Evolutionary conservation across 1,140 invertebrate species (phyloP).

Genomic region (Yoshiicerus persimilis): DNA sequence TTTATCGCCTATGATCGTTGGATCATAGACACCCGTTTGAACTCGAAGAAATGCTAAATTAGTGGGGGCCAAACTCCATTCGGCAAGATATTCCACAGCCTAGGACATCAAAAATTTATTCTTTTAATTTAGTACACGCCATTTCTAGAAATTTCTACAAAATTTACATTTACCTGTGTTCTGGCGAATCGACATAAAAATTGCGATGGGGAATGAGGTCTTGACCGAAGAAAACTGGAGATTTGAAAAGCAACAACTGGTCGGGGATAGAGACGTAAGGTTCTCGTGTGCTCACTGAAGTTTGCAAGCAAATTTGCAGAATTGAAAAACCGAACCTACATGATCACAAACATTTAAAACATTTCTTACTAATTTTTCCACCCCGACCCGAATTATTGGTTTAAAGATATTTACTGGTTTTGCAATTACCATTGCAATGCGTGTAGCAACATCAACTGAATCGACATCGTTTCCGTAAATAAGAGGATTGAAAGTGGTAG

Average conservation of each 20-base stretch:
- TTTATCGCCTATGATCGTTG: slow-evolving; percentile 94
- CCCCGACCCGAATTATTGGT: too few species aligned
- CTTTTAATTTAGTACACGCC: background rate
- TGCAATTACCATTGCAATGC: slow-evolving; percentile 92
- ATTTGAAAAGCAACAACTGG: slow-evolving; percentile 99
- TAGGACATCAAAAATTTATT: slow-evolving; percentile 52
- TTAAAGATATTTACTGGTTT: too few species aligned
- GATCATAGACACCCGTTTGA: slow-evolving; percentile 94
- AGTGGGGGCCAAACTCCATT: slow-evolving; percentile 94
- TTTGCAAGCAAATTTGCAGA: slow-evolving; percentile 95
- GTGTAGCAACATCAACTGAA: slow-evolving; percentile 96
- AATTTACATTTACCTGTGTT: slow-evolving; percentile 67
- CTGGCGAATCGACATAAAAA: slow-evolving; percentile 90
- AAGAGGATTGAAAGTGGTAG: slow-evolving; percentile 72
- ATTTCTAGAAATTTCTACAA: background rate
- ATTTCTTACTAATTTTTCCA: too few species aligned
- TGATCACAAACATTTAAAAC: too few species aligned
- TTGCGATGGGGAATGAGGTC: slow-evolving; percentile 74
- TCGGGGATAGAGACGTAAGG: slow-evolving; percentile 90
- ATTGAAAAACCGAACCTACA: slow-evolving; percentile 93
- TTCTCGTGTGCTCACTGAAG: slow-evolving; percentile 96
- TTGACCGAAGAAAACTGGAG: slow-evolving; percentile 92
- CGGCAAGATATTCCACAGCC: slow-evolving; percentile 97
- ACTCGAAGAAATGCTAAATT: slow-evolving; percentile 97
- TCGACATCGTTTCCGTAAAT: slow-evolving; percentile 96